Evolutionary conservation across 2,113 vertebrate species (phyloP).

Genomic region (Pluvialis apricaria): DNA sequence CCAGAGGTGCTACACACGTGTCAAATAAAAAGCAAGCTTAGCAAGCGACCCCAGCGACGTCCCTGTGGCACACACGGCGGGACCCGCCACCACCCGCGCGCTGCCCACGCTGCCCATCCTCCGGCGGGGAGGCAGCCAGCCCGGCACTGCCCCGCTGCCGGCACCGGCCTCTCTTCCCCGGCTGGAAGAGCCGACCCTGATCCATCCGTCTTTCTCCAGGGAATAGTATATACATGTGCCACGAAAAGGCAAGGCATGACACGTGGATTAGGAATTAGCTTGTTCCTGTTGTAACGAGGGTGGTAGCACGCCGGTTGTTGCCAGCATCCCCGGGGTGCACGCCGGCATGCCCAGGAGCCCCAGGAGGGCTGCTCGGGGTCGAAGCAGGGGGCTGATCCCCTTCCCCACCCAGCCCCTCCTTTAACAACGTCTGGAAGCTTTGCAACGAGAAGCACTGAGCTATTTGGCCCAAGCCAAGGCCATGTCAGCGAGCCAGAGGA

Average conservation of each 20-base stretch:
- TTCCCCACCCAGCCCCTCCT: neutral
- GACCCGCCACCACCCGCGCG: neutral
- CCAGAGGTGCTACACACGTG: neutral
- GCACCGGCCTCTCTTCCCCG: neutral
- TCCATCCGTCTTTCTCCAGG: neutral
- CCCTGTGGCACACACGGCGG: neutral
- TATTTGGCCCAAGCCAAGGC: neutral
- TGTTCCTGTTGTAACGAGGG: rapidly evolving
- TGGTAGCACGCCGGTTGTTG: rapidly evolving
- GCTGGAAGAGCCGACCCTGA: neutral
- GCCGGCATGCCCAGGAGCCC: neutral
- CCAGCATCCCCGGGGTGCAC: neutral
- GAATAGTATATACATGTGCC: neutral
- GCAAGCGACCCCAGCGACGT: neutral
- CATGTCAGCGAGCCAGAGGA: neutral
- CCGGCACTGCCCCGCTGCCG: neutral
- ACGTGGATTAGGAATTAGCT: neutral
- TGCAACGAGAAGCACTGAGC: rapidly evolving
- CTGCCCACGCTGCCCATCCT: neutral
- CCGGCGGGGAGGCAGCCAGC: neutral
- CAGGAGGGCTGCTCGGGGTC: neutral
- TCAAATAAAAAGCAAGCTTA: neutral
- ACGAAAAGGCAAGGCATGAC: neutral
- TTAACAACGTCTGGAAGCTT: neutral
- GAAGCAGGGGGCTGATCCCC: neutral